Evolutionary conservation across 2,113 vertebrate species (phyloP), one percentile per base, ranked within the genome.

Genomic region (Petroica traversi): DNA sequence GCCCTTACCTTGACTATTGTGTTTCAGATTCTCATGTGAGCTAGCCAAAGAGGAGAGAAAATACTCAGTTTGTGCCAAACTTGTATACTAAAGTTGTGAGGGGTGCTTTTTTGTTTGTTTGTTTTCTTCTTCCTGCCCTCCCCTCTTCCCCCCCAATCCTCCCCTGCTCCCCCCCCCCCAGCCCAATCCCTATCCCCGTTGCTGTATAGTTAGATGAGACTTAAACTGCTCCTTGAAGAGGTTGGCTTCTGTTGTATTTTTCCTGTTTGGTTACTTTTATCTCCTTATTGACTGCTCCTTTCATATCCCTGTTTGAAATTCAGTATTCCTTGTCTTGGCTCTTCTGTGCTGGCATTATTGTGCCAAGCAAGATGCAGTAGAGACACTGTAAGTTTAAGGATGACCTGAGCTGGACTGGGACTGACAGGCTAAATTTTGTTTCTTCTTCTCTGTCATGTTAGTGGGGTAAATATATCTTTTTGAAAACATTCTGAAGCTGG

Each of bases 321-420:
- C 76, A 80, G 68, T 74, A 87, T 94, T 89, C 95, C 59, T 77
- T 94, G 78, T 88, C 54, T 79, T 76, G 46, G 43, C 29, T 82
- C 93, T 85, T 88, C 75, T 83, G 28, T 61, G 58, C 72, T 92
- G 89, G 57, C 68, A 81, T 66, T 77, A 57, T 52, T 85, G 52
- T 80, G 69, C 59, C 59, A 74, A 58, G 61, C 12, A 69, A 71
- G 67, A 58, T 54, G 58, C 66, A 73, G 17, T 1, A 0, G 54
- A 79, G 29, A 33, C 1, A 1, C 34, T 1, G 2, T 87, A 80
- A 82, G 86, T 89, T 69, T 88, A 76, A 85, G 77, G 71, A 40
- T 93, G 48, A 73, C 48, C n/a, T 5, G 18, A 77, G 52, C 28
- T 62, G 62, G 75, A 49, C 63, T 74, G n/a, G 41, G 86, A 52